Percentiles rank a stretch among this genome's conserved stretches.
These are phyloP conservation scores for Drosophila leontia DNA, from an alignment of 1,140 invertebrate species.

Conservation along the genomic window DNA sequence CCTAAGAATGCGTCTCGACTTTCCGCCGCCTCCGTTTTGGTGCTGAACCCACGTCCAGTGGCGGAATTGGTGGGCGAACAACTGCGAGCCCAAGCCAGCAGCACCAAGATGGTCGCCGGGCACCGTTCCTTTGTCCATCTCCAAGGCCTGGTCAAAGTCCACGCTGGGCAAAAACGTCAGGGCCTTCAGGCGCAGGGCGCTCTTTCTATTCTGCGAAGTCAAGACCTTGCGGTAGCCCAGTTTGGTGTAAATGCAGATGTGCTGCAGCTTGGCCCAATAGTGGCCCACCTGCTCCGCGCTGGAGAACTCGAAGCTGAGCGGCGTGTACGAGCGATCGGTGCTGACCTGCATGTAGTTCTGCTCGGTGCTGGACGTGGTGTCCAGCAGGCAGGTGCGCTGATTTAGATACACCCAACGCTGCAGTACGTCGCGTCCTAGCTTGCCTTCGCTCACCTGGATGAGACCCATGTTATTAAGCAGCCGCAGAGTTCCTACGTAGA, in stretches of 20 bases:
- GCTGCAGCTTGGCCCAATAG: slow-evolving; percentile 91
- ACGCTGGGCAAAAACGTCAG: slow-evolving; percentile 58
- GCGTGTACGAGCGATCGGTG: slow-evolving; percentile 86
- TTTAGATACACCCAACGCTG: slow-evolving; percentile 90
- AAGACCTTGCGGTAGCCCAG: slow-evolving; percentile 86
- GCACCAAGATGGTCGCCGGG: slow-evolving; percentile 91
- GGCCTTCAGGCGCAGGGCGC: slow-evolving; percentile 11
- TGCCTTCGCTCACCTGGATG: slow-evolving; percentile 86
- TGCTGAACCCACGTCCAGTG: slow-evolving; percentile 87
- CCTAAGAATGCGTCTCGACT: slow-evolving; percentile 7
- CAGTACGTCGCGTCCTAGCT: slow-evolving; percentile 89
- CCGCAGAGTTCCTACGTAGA: slow-evolving; percentile 87
- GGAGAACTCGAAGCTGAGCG: slow-evolving; percentile 87
- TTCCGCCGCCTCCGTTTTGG: slow-evolving; percentile 41
- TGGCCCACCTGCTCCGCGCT: slow-evolving; percentile 87
- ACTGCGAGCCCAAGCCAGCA: slow-evolving; percentile 89
- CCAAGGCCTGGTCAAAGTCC: slow-evolving; percentile 58
- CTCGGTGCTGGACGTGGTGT: slow-evolving; percentile 88
- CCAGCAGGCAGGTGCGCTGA: slow-evolving; percentile 87
- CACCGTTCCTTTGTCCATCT: slow-evolving; percentile 85
- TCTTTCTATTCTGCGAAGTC: slow-evolving; percentile 8
- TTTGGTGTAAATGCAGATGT: slow-evolving; percentile 88
- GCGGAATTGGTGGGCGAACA: slow-evolving; percentile 89
- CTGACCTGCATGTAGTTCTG: slow-evolving; percentile 88
- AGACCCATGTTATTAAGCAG: slow-evolving; percentile 89